Evolutionary conservation across 2,113 vertebrate genomes (phyloP).

Genomic region (Cepphus grylle): DNA sequence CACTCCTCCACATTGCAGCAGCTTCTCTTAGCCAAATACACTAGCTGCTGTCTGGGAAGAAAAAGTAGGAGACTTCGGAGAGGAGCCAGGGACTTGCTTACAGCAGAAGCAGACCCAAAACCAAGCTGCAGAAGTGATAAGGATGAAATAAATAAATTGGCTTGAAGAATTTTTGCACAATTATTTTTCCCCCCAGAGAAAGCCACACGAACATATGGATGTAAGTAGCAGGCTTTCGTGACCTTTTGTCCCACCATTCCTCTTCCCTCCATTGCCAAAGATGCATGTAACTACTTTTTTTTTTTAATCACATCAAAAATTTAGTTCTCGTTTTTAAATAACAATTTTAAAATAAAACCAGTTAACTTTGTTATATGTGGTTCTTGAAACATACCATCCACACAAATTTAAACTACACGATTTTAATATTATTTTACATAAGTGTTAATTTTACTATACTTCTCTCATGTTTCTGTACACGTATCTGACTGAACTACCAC

Average conservation of each 20-base stretch:
- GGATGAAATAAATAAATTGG: neutral
- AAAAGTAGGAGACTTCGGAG: neutral
- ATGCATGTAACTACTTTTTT: neutral
- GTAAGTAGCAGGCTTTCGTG: neutral
- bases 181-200: neutral
- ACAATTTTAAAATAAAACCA: neutral
- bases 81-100: neutral
- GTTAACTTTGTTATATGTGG: too few relatives aligned
- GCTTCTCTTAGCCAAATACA: neutral
- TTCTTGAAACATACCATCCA: neutral
- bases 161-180: neutral
- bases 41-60: neutral
- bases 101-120: neutral
- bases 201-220: fast-evolving
- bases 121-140: neutral
- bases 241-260: neutral
- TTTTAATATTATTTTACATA: neutral
- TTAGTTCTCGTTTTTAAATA: neutral
- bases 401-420: fast-evolving
- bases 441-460: neutral
- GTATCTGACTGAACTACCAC: neutral
- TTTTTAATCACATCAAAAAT: neutral
- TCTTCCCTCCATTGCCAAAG: neutral
- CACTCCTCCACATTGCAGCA: neutral
- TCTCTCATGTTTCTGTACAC: neutral